Base-by-base conservation (phyloP, 2,797 vertebrate genomes). In the Benthosema pterotum region DNA sequence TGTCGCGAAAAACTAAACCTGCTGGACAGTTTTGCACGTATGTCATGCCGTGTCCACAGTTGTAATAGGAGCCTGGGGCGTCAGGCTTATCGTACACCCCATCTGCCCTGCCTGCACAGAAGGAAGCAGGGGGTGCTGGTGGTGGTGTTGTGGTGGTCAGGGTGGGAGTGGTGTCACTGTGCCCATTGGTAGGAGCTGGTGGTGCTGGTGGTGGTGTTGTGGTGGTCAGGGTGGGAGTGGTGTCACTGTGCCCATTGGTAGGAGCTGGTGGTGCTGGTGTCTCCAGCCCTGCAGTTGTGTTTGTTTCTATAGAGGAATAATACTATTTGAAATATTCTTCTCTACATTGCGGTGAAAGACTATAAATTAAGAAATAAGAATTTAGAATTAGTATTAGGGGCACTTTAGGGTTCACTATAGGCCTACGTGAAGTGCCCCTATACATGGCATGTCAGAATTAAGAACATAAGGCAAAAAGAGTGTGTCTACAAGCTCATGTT, bases 51-150 rank as follows among this genome's bases (percentile, higher is more conserved):
- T 71, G 48, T 19, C 28, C 67, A 67, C 91, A 93, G 2, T 2
- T 80, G 72, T 90, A 89, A 74, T 82, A 93, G 13, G 72, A 72
- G 16, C 11, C 13, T 0, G 50, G 57, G 6, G 68, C 17, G 32
- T 75, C 65, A 5, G 73, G 70, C 65, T 91, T 87, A 46, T 63
- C 49, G 42, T 91, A 87, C 18, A 87, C 0, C 0, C 88, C 84
- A 1, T 14, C 58, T 0, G 0, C 0, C n/a, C n/a, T n/a, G n/a
- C n/a, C n/a, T n/a, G n/a, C n/a, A n/a, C n/a, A n/a, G n/a, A n/a
- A n/a, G n/a, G 69, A 71, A 3, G 14, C 12, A 1, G 42, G 55
- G 14, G 57, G 12, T 6, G 0, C 9, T n/a, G n/a, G n/a, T n/a
- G n/a, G n/a, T n/a, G n/a, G n/a, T 2, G 13, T 7, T 3, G 46